phyloP scores from a whole-genome alignment of 2,797 vertebrate genomes.

The Ptychadena robeensis region DNA sequence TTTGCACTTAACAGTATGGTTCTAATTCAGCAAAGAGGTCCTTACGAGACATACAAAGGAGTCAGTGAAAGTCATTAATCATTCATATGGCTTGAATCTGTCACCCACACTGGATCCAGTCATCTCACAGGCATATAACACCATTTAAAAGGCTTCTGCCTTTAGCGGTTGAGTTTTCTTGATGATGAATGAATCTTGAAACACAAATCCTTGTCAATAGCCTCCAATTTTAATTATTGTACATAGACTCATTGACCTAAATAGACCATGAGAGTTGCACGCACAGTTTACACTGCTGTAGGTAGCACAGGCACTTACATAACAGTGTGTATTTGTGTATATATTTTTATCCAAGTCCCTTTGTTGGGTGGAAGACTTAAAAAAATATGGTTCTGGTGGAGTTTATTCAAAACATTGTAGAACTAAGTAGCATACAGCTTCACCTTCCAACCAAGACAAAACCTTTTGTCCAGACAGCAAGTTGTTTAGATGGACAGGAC shows the following conservation, averaged over 20 bases:
- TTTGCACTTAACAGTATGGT: constrained; percentile 9
- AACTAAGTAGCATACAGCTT: no score
- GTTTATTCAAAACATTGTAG: no score
- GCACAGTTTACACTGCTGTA: neutral
- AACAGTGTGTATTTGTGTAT: no score
- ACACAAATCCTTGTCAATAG: neutral
- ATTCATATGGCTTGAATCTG: neutral
- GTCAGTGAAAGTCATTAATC: neutral
- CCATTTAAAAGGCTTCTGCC: no score
- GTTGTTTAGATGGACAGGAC: no score
- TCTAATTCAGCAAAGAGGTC: constrained; percentile 16
- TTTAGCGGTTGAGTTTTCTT: neutral
- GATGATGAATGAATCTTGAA: neutral
- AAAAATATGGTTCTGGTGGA: no score
- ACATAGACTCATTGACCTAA: neutral
- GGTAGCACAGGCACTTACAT: neutral
- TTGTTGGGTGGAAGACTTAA: no score
- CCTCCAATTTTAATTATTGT: neutral
- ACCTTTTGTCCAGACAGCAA: no score
- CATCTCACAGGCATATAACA: neutral
- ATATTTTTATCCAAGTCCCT: no score
- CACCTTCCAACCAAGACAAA: no score
- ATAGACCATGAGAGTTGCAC: neutral
- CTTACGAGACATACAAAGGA: neutral
- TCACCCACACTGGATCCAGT: neutral